Conservation (phyloP, 2,113 vertebrate genomes). For the Corynorhinus townsendii region DNA sequence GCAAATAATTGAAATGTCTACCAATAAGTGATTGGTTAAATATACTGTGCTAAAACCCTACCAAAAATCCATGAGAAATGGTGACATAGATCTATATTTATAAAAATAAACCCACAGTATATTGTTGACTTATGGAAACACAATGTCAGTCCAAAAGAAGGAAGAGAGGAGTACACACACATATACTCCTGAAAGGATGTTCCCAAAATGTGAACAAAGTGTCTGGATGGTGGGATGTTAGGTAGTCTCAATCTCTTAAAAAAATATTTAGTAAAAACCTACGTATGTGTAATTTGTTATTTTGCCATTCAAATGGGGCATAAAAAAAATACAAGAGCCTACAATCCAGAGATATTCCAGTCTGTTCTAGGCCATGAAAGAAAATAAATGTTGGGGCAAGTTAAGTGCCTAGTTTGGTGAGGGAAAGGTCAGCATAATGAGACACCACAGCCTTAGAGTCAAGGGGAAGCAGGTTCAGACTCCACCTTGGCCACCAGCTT, state of each 20-base stretch:
- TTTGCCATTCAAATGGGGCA: slow-evolving; percentile 1
- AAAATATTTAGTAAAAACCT: not conserved
- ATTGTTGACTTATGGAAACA: not conserved
- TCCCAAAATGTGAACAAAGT: not conserved
- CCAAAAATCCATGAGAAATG: not conserved
- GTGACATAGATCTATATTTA: not conserved
- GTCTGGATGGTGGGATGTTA: not conserved
- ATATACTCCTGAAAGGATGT: too few relatives aligned
- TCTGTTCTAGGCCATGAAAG: not conserved
- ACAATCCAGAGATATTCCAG: not conserved
- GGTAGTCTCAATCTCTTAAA: not conserved
- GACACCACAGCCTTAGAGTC: rapidly evolving
- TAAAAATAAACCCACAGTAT: slow-evolving; percentile 1
- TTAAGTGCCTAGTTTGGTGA: not conserved
- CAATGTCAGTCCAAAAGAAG: not conserved
- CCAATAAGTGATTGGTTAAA: not conserved
- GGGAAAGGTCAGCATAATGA: not conserved
- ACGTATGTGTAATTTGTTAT: not conserved
- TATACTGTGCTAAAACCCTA: not conserved
- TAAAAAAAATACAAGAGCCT: not conserved
- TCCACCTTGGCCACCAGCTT: too few relatives aligned
- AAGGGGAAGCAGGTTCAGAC: not conserved
- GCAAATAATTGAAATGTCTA: not conserved
- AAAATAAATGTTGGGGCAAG: not conserved
- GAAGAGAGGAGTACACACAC: not conserved